phyloP scores from a whole-genome alignment of 2,888 invertebrate species.

The Apamea anceps region DNA sequence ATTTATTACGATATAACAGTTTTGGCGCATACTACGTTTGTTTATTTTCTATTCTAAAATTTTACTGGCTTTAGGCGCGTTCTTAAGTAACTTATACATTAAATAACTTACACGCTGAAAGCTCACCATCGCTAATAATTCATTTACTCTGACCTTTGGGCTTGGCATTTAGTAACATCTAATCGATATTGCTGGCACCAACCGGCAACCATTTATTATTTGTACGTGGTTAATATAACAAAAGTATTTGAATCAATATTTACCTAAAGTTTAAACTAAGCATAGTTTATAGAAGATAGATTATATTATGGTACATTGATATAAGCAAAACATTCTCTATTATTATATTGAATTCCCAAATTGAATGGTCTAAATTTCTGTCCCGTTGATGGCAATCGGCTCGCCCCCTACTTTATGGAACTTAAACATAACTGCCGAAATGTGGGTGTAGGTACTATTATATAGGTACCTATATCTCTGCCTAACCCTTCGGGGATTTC shows the following conservation, averaged over 20 bases:
- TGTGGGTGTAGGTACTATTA: background rate
- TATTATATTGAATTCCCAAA: background rate
- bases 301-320: background rate
- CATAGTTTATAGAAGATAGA: background rate
- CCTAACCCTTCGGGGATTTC: background rate
- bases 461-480: background rate
- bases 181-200: slow-evolving; percentile 52
- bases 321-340: background rate
- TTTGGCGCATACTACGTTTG: no score
- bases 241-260: slow-evolving; percentile 30
- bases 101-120: slow-evolving; percentile 22
- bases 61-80: no score
- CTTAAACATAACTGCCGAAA: background rate
- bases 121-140: slow-evolving; percentile 45
- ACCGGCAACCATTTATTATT: slow-evolving; percentile 28
- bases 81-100: no score
- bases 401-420: no score
- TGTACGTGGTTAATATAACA: slow-evolving; percentile 29
- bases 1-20: no score
- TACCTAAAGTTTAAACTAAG: background rate
- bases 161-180: slow-evolving; percentile 71
- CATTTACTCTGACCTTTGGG: slow-evolving; percentile 68
- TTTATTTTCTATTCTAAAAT: no score
- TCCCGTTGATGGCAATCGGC: no score
- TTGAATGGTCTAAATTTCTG: background rate